Percentiles rank a stretch among this genome's conserved stretches.
Conservation (phyloP, 2,888 invertebrate genomes). For the Sphaeridia pumilis region DNA sequence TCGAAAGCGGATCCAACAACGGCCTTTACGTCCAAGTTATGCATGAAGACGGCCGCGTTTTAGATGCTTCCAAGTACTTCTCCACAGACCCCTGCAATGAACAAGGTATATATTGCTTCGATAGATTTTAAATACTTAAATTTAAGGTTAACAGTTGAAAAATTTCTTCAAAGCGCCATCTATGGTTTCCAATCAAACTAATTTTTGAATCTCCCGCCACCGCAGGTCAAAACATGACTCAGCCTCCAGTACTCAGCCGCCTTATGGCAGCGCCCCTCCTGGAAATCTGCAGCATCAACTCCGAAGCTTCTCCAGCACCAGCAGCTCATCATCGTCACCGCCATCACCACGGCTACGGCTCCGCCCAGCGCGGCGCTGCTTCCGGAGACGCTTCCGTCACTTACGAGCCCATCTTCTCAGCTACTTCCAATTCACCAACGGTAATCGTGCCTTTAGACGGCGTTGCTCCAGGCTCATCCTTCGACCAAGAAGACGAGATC, state of each 20-base stretch:
- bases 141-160: neutral
- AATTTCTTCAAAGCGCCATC: neutral
- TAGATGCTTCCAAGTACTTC: slow-evolving; percentile 31
- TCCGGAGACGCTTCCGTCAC: slow-evolving; percentile 5
- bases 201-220: neutral
- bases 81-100: slow-evolving; percentile 15
- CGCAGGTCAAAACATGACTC: neutral
- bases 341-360: slow-evolving; percentile 20
- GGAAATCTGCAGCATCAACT: slow-evolving; percentile 31
- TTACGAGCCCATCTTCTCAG: no score
- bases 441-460: neutral
- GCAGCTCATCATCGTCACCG: slow-evolving; percentile 19
- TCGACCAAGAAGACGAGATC: neutral
- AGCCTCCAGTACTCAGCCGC: neutral
- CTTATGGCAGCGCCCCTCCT: slow-evolving; percentile 21
- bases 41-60: slow-evolving; percentile 42
- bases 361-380: slow-evolving; percentile 9
- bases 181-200: neutral
- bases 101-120: neutral
- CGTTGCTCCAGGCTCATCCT: neutral
- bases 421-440: no score
- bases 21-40: slow-evolving; percentile 49
- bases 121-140: slow-evolving; percentile 3
- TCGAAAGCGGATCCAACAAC: slow-evolving; percentile 39
- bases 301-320: slow-evolving; percentile 9